These are phyloP conservation scores for Pachyuromys duprasi DNA, from an alignment of 2,797 vertebrate species.

Conservation along the genomic window DNA sequence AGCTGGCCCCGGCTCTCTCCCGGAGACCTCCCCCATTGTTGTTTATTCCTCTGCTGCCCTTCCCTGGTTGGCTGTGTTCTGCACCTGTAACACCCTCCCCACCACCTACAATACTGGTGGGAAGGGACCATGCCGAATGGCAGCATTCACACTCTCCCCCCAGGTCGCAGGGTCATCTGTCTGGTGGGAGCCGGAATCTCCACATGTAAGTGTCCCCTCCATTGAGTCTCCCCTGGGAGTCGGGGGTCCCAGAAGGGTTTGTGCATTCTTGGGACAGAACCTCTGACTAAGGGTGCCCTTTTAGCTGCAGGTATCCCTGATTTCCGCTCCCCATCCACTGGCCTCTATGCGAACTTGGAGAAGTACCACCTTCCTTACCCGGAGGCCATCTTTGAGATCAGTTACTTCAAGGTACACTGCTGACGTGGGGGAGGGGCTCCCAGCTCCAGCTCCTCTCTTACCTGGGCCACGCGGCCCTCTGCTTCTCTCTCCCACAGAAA, in stretches of 20 bases:
- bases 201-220: conserved; percentile 90
- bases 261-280: no score
- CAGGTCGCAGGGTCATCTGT: conserved; percentile 94
- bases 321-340: conserved; percentile 94
- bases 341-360: conserved; percentile 94
- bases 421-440: neutral
- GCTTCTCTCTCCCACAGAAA: conserved; percentile 87
- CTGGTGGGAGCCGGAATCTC: conserved; percentile 97
- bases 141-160: neutral
- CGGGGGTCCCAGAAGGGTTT: neutral
- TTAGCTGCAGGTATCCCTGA: conserved; percentile 96
- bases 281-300: neutral
- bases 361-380: conserved; percentile 95
- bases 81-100: no score
- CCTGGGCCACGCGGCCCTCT: neutral
- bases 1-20: no score
- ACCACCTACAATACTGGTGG: neutral
- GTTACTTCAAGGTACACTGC: conserved; percentile 92
- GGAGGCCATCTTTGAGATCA: conserved; percentile 95
- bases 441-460: neutral
- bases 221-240: no score
- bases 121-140: neutral
- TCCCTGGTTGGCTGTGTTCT: neutral
- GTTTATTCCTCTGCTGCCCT: neutral
- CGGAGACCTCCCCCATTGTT: no score